Percentiles rank a stretch among this genome's conserved stretches.
These are phyloP conservation scores for Nematostella vectensis DNA, from an alignment of 92 coral and sea anemone genomes.

Conservation along the genomic window DNA sequence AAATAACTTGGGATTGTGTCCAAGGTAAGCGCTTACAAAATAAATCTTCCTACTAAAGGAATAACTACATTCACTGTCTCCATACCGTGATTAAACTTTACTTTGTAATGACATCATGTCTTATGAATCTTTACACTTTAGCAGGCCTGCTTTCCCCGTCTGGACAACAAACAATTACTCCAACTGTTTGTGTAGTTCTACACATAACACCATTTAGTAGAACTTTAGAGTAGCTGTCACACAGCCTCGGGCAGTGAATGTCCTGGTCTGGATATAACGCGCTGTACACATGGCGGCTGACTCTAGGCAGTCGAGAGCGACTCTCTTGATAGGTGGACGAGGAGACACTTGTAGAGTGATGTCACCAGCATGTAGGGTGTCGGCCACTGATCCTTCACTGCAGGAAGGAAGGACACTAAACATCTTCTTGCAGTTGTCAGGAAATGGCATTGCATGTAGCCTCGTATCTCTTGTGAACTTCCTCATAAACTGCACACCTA, in stretches of 20 bases:
- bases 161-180: constrained; percentile 10
- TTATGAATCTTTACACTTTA: constrained; percentile 7
- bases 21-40: neutral
- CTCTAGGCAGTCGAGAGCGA: constrained; percentile 8
- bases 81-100: constrained; percentile 9
- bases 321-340: constrained; percentile 9
- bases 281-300: constrained; percentile 6
- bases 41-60: constrained; percentile 10
- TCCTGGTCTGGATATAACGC: constrained; percentile 2
- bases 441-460: neutral
- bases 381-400: neutral
- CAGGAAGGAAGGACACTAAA: neutral
- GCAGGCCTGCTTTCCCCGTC: constrained; percentile 16
- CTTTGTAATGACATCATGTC: constrained; percentile 15
- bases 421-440: neutral
- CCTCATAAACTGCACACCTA: constrained; percentile 20
- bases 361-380: neutral
- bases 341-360: constrained; percentile 4
- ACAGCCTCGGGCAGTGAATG: constrained; percentile 9
- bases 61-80: constrained; percentile 22
- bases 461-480: constrained; percentile 2
- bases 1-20: neutral
- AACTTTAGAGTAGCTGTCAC: constrained; percentile 4
- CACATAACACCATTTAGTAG: constrained; percentile 5
- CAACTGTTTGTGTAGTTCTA: constrained; percentile 1